phyloP scores from a whole-genome alignment of 2,888 invertebrate species.

The Apamea sordens region DNA sequence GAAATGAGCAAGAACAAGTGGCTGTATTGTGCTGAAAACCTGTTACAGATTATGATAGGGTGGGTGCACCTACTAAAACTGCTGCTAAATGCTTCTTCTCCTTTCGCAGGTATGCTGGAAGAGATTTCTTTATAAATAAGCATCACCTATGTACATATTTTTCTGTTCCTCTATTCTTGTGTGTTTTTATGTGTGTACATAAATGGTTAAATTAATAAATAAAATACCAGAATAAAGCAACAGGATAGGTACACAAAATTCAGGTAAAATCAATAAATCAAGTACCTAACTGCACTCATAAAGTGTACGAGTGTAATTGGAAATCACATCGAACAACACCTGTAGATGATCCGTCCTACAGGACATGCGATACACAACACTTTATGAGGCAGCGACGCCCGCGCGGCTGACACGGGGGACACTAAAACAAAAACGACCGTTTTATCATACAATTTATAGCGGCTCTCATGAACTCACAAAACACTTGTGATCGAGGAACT shows the following conservation, averaged over 20 bases:
- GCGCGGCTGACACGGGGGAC: constrained; percentile 44
- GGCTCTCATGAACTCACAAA: constrained; percentile 80
- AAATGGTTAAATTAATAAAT: neutral
- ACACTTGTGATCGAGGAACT: constrained; percentile 75
- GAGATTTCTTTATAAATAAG: neutral
- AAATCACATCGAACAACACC: constrained; percentile 72
- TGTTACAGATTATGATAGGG: neutral
- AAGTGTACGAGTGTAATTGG: constrained; percentile 67
- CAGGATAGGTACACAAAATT: constrained; percentile 5
- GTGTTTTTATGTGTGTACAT: neutral
- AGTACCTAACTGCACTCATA: constrained; percentile 41
- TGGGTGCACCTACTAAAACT: neutral
- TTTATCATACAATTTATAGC: constrained; percentile 73
- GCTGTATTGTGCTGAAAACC: neutral
- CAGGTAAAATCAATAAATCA: constrained; percentile 38
- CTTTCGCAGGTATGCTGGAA: neutral
- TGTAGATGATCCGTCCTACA: constrained; percentile 70
- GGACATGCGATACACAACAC: constrained; percentile 66
- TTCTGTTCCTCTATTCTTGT: neutral
- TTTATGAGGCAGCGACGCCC: constrained; percentile 73
- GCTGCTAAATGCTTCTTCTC: neutral
- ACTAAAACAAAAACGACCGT: constrained; percentile 76
- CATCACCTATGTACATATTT: neutral
- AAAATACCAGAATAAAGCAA: neutral
- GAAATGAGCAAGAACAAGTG: neutral